phyloP scores from a whole-genome alignment of 2,888 invertebrate genomes.

The Brachyopa scutellaris region DNA sequence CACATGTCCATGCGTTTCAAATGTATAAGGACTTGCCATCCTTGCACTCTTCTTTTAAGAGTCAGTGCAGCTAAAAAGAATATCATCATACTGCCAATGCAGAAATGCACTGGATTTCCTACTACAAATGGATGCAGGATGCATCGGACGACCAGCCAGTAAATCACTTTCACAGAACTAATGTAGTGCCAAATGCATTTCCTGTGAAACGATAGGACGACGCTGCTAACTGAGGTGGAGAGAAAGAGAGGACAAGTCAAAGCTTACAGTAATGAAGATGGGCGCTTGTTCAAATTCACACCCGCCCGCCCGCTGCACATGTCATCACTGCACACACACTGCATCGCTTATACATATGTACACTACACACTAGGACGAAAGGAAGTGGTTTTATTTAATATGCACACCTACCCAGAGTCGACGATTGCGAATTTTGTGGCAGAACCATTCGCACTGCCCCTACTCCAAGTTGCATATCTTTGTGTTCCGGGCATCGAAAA shows the following conservation, averaged over 20 bases:
- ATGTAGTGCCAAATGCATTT: slow-evolving; percentile 70
- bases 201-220: slow-evolving; percentile 23
- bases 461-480: slow-evolving; percentile 55
- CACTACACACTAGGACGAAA: slow-evolving; percentile 18
- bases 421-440: slow-evolving; percentile 54
- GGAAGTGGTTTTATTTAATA: slow-evolving; percentile 69
- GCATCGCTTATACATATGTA: not conserved
- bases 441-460: slow-evolving; percentile 26
- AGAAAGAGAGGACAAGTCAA: slow-evolving; percentile 8
- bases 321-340: slow-evolving; percentile 30
- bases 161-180: slow-evolving; percentile 65
- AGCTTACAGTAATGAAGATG: slow-evolving; percentile 30
- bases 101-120: slow-evolving; percentile 26
- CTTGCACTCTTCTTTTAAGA: not conserved
- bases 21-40: not conserved
- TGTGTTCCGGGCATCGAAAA: slow-evolving; percentile 61
- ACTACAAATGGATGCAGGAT: slow-evolving; percentile 26
- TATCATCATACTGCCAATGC: slow-evolving; percentile 32
- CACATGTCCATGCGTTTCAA: slow-evolving; percentile 8
- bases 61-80: slow-evolving; percentile 16
- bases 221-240: not conserved
- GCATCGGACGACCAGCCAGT: slow-evolving; percentile 56
- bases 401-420: slow-evolving; percentile 65
- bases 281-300: slow-evolving; percentile 5
- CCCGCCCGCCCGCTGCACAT: slow-evolving; percentile 32